Evolutionary conservation across 2,113 vertebrate species (phyloP), one percentile per base, ranked within the genome.

Genomic region (Melierax canorus): DNA sequence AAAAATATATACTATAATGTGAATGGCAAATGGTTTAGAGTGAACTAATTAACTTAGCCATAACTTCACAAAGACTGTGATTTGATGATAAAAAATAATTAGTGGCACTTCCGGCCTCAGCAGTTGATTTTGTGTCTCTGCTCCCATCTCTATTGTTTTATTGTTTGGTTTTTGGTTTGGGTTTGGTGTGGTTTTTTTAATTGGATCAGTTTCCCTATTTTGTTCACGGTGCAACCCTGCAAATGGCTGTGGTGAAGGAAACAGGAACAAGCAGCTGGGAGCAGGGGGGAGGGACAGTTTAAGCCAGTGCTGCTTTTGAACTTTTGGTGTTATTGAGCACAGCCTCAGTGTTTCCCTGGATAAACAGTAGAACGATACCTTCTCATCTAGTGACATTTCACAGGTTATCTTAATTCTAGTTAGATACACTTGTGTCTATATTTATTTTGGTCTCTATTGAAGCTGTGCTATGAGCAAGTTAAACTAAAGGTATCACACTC

Each of bases 381-480:
- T 62, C 68, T 80, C 60, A 82, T 92, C 69, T 81, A 50, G 32
- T 73, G 66, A 72, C 48, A 79, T 87, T 91, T 92, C 76, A 66
- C 58, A 73, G 56, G 39, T 84, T 94, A 60, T 88, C 71, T 92
- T 87, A 78, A 75, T 91, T 82, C 66, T 79, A 41, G 53, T 82
- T 87, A 88, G 45, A 78, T 64, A 72, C 22, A 41, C 55, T 95
- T 60, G 29, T 63, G 15, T 84, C 50, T 82, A 0, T 81, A 84
- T 96, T 91, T 89, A 56, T 91, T 94, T 85, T 92, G 36, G 56
- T 90, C 48, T 94, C n/a, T 58, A 10, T 13, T 85, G 88, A 68
- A 94, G 85, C 51, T 64, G 48, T 72, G 50, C 51, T 79, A 53
- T 67, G 32, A 91, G 34, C 48, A 92, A 82, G 80, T 89, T 85